Conservation (phyloP, 1,140 invertebrate species). For the Solen grandis region DNA sequence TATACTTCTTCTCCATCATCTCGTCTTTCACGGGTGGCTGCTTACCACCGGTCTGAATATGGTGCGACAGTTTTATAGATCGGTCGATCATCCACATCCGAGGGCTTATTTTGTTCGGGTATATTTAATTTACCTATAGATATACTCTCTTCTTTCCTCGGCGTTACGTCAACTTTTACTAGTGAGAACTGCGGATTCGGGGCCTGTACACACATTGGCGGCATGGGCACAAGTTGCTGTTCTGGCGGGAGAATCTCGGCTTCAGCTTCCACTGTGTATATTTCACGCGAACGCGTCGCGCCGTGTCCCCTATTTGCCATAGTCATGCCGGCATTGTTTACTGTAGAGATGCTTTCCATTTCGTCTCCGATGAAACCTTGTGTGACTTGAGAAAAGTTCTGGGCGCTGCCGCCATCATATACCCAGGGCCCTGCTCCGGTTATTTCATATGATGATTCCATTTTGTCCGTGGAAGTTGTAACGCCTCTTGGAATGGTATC, state of each 20-base stretch:
- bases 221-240: neutral
- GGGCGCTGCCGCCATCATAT: conserved; percentile 34
- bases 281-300: conserved; percentile 1
- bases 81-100: conserved; percentile 3
- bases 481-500: conserved; percentile 23
- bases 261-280: conserved; percentile 39
- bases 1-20: conserved; percentile 22
- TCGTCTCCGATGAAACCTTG: conserved; percentile 17
- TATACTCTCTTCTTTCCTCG: conserved; percentile 6
- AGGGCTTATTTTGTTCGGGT: neutral
- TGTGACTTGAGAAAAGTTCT: conserved; percentile 38
- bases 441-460: conserved; percentile 24
- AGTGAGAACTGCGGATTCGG: conserved; percentile 17
- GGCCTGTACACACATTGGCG: conserved; percentile 34
- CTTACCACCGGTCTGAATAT: conserved; percentile 32
- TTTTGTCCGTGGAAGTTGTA: neutral
- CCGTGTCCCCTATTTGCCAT: neutral
- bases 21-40: neutral
- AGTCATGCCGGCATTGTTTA: neutral
- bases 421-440: conserved; percentile 19
- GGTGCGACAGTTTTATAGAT: conserved; percentile 50
- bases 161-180: conserved; percentile 41
- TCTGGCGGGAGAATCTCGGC: neutral
- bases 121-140: neutral
- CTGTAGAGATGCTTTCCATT: conserved; percentile 17